Evolutionary conservation across 2,888 invertebrate genomes (phyloP).

Genomic region (Chrysolina haemoptera): DNA sequence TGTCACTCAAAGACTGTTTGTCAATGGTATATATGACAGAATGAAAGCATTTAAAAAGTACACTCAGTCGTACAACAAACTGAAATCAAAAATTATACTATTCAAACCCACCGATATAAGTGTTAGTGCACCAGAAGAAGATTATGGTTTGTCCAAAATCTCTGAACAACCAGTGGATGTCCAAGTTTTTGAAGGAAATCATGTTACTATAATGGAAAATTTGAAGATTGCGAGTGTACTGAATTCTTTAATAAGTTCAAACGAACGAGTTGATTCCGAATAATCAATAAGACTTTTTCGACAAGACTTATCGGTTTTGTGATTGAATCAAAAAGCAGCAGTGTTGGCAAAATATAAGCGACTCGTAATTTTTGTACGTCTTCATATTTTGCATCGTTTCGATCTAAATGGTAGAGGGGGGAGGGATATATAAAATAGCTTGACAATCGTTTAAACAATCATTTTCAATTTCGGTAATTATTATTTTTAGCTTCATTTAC

Average conservation of each 20-base stretch:
- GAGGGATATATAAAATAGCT: too few relatives aligned
- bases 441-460: too few relatives aligned
- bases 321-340: too few relatives aligned
- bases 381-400: too few relatives aligned
- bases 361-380: too few relatives aligned
- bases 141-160: constrained; percentile 77
- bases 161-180: constrained; percentile 75
- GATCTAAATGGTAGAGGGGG: too few relatives aligned
- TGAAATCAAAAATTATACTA: constrained; percentile 54
- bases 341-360: too few relatives aligned
- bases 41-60: constrained; percentile 50
- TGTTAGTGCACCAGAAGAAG: constrained; percentile 69
- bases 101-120: constrained; percentile 51
- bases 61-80: constrained; percentile 49
- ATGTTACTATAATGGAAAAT: constrained; percentile 79
- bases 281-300: too few relatives aligned
- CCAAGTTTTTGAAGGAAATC: constrained; percentile 81
- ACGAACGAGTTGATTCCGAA: too few relatives aligned
- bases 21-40: constrained; percentile 49
- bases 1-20: constrained; percentile 31
- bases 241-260: constrained; percentile 62
- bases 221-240: constrained; percentile 76
- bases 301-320: too few relatives aligned
- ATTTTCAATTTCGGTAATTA: too few relatives aligned
- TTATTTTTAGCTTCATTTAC: too few relatives aligned